phyloP scores from a whole-genome alignment of 2,888 invertebrate species.

The Epiblema foenella region DNA sequence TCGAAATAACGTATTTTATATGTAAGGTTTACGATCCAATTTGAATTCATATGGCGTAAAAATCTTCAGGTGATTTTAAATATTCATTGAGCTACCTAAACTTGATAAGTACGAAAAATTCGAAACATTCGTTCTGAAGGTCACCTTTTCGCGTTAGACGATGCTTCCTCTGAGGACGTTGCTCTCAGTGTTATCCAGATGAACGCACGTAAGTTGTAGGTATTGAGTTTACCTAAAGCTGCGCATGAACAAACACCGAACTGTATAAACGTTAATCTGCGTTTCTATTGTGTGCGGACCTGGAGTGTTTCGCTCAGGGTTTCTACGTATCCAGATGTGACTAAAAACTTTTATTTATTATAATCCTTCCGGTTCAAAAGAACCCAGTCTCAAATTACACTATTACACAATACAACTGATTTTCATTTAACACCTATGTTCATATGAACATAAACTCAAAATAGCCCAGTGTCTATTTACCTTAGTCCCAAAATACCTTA shows the following conservation, averaged over 20 bases:
- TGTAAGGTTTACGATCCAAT: not conserved
- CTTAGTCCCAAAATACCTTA: too few species aligned
- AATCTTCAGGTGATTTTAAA: not conserved
- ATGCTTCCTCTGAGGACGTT: constrained; percentile 28
- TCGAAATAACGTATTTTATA: too few species aligned
- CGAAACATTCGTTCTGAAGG: constrained; percentile 26
- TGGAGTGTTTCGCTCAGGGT: not conserved
- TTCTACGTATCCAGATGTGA: not conserved
- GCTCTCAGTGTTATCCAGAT: constrained; percentile 34
- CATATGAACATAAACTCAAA: too few species aligned
- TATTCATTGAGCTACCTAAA: constrained; percentile 3
- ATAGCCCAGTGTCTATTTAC: too few species aligned
- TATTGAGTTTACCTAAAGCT: constrained; percentile 38
- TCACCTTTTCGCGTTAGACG: constrained; percentile 29
- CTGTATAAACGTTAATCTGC: constrained; percentile 19
- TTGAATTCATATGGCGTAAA: not conserved
- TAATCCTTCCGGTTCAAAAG: too few species aligned
- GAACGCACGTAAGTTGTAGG: constrained; percentile 27
- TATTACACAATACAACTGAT: too few species aligned
- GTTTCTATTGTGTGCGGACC: not conserved
- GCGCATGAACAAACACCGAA: constrained; percentile 34
- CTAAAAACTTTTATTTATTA: too few species aligned
- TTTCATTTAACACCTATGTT: too few species aligned
- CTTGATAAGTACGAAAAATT: constrained; percentile 2
- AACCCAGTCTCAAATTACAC: too few species aligned